These are phyloP conservation scores for Quiscalus mexicanus DNA, from an alignment of 2,113 vertebrate genomes.

Conservation along the genomic window DNA sequence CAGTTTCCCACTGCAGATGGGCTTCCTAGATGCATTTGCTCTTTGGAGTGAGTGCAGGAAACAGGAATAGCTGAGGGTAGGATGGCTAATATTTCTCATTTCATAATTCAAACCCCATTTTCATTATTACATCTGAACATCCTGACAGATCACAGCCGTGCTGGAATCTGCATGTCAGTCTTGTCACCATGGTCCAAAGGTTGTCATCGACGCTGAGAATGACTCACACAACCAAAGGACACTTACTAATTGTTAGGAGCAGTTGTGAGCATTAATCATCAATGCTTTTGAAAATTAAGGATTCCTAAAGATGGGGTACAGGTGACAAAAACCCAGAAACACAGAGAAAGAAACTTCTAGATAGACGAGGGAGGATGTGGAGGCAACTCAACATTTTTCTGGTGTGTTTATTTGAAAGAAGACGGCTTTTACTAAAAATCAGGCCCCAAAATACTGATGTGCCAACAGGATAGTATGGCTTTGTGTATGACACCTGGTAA, in stretches of 20 bases:
- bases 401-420: not conserved
- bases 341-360: not conserved
- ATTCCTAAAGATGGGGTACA: not conserved
- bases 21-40: not conserved
- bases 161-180: not conserved
- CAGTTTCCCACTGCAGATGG: not conserved
- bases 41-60: not conserved
- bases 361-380: not conserved
- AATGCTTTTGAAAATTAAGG: not conserved
- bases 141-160: not conserved
- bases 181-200: not conserved
- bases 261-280: not conserved
- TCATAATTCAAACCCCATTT: not conserved
- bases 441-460: not conserved
- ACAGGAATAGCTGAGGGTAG: not conserved
- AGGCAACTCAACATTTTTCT: not conserved
- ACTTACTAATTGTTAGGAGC: not conserved
- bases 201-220: not conserved
- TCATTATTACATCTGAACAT: not conserved
- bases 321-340: not conserved
- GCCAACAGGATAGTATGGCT: no score
- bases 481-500: rapidly evolving
- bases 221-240: not conserved
- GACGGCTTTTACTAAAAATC: not conserved
- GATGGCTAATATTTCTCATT: not conserved